Base-by-base conservation (phyloP, 2,797 vertebrate species). In the Chlorospingus flavigularis region DNA sequence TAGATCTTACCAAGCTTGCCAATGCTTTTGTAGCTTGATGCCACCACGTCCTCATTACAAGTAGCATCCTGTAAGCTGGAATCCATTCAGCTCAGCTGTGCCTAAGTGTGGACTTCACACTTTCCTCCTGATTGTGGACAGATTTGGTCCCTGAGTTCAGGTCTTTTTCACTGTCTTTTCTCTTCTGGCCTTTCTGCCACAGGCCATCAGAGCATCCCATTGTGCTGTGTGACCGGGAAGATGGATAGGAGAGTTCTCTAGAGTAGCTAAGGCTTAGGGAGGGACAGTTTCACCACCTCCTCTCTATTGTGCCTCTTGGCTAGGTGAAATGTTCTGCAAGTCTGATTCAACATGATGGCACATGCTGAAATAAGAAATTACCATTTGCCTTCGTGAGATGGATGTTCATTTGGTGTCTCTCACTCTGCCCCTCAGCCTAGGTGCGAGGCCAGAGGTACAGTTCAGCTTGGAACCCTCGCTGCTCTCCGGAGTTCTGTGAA, bases 401-500 rank as follows among this genome's bases (percentile, higher is more conserved):
- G 65, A 48, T 71, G 78, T 53, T 76, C 81, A 20, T 58, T 67
- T 57, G 40, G 74, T 53, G 81, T 63, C 12, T 11, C 77, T 83
- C 30, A 3, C 55, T 26, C 28, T 35, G 86, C 68, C 85, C 40
- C 78, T 70, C 90, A 63, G 48, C 11, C 51, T 25, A 10, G 80
- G 73, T 51, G 25, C 0, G 11, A 20, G 37, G 79, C 79, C 65
- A 67, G 73, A 10, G 14, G 37, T 80, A 35, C 40, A 6, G 13
- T 3, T 42, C 23, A 63, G 47, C 50, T 10, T 21, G 1, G 28
- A 77, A 61, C 37, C n/a, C 43, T 51, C 10, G 4, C 6, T 12
- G n/a, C 4, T 47, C 60, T 25, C 0, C 5, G 13, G 9, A 0
- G 10, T 5, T 12, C 63, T 3, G 16, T 4, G 63, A 51, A 83